These are phyloP conservation scores for Imbricaverruca yamaguchii DNA, from an alignment of 2,888 invertebrate species.

Conservation along the genomic window DNA sequence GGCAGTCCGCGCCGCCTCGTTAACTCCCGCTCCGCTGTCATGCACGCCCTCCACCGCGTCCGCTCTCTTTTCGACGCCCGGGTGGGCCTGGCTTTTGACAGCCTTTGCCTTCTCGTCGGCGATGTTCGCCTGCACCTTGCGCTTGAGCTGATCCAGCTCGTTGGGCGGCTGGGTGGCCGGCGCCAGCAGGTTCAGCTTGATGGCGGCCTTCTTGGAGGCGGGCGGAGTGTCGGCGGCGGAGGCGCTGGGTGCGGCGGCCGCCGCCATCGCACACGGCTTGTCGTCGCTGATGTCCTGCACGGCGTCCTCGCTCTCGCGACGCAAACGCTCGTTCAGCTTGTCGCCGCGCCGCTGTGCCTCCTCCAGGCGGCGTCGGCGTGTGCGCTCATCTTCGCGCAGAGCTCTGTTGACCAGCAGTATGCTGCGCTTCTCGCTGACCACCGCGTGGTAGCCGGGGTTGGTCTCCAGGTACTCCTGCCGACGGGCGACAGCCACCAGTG, in stretches of 20 bases:
- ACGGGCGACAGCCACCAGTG: background rate
- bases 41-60: background rate
- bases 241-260: background rate
- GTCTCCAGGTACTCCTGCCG: conserved; percentile 67
- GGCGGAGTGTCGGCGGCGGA: background rate
- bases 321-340: conserved; percentile 12
- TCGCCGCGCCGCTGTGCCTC: background rate
- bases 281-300: conserved; percentile 1
- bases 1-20: background rate
- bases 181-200: conserved; percentile 13
- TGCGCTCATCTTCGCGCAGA: background rate
- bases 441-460: conserved; percentile 58
- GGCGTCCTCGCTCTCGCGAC: background rate
- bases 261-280: no score
- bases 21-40: no score
- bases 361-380: background rate
- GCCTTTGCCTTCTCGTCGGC: background rate
- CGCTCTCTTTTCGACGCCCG: background rate
- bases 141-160: background rate
- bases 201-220: background rate
- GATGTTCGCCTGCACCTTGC: background rate
- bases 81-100: background rate
- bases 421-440: background rate
- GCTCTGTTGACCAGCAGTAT: background rate
- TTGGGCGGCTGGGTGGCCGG: background rate